Conservation (phyloP, 1,140 invertebrate genomes). For the Asbolus verrucosus region DNA sequence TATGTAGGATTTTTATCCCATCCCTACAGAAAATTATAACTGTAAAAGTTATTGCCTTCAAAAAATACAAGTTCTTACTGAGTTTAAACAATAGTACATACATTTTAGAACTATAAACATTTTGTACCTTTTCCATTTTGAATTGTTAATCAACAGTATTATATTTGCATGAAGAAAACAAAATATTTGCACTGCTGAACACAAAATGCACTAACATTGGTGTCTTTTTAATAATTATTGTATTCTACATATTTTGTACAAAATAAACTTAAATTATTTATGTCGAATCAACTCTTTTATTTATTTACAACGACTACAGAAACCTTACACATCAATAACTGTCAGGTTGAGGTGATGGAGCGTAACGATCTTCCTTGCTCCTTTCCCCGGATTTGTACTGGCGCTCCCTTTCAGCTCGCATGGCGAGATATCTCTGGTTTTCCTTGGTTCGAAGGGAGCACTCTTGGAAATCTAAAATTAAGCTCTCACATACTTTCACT, state of each 20-base stretch:
- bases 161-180: slow-evolving; percentile 53
- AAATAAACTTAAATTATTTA: slow-evolving; percentile 55
- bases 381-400: slow-evolving; percentile 68
- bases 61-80: slow-evolving; percentile 41
- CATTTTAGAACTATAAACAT: slow-evolving; percentile 44
- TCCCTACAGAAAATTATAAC: slow-evolving; percentile 48
- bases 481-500: slow-evolving; percentile 69
- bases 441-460: slow-evolving; percentile 73
- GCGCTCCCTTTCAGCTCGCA: slow-evolving; percentile 69
- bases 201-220: slow-evolving; percentile 52
- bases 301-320: slow-evolving; percentile 28
- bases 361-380: slow-evolving; percentile 64
- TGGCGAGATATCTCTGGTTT: slow-evolving; percentile 68
- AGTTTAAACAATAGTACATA: slow-evolving; percentile 38
- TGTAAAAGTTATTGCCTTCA: slow-evolving; percentile 50
- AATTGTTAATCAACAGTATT: slow-evolving; percentile 53
- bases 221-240: slow-evolving; percentile 55
- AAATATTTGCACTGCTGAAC: slow-evolving; percentile 56
- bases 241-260: slow-evolving; percentile 59
- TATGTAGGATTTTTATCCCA: slow-evolving; percentile 46
- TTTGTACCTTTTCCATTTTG: slow-evolving; percentile 58
- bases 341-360: slow-evolving; percentile 66
- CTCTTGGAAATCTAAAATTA: slow-evolving; percentile 76
- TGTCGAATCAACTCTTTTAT: slow-evolving; percentile 40
- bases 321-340: slow-evolving; percentile 63